Evolutionary conservation across 2,797 vertebrate species (phyloP), one percentile per base, ranked within the genome.

Genomic region (Botia almorhae): DNA sequence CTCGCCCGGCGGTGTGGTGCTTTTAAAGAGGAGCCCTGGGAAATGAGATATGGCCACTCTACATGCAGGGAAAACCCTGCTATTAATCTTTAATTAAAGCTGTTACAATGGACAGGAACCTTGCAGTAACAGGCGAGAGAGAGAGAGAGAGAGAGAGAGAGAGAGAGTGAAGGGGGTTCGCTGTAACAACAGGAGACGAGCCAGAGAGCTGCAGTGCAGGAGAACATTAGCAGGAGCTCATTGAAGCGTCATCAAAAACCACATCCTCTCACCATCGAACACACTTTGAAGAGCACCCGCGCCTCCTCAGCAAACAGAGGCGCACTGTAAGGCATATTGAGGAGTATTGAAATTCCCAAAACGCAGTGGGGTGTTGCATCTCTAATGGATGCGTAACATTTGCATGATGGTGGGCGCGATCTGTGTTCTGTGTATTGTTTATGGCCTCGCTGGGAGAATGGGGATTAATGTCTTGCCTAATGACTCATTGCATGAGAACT

Each of bases 71-170:
- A 87, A 85, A 82, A 75, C 85, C 83, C 89, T 80, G 85, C 88
- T 90, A 92, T 92, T 91, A 90, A 92, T 93, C 90, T 93, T 91
- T 92, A 93, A 93, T 93, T 91, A 93, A 90, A 85, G 88, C 85
- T 85, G 88, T 91, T 90, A 90, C 84, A 90, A 88, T 88, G 85
- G 86, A 75, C 81, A 86, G 79, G 60, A 83, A 85, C 77, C 83
- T 87, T 87, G 86, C 69, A 80, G 82, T 83, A 87, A 87, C 86
- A 50, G 67, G 71, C 82, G 82, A 81, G n/a, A n/a, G n/a, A n/a
- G n/a, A n/a, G n/a, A n/a, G n/a, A n/a, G 69, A 69, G 85, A 67
- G 76, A 81, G 85, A 85, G 87, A 69, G 85, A 67, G 76, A 80
- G 85, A 85, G 87, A 74, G 61, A 61, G 12, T n/a, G 55, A 69